Conservation (phyloP, 2,113 vertebrate species). For the Sturnus vulgaris region DNA sequence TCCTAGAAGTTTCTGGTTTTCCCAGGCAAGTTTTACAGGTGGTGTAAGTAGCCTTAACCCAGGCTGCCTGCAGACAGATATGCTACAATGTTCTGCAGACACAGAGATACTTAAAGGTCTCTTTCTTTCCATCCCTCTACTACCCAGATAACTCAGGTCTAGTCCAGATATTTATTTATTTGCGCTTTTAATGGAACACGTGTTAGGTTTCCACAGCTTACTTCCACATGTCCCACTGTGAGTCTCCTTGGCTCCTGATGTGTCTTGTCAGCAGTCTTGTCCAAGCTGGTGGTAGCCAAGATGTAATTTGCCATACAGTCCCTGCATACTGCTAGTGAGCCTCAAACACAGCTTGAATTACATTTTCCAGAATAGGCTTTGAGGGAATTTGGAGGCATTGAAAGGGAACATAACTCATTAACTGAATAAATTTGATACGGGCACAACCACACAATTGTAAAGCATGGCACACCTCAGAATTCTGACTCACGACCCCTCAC, state of each 20-base stretch:
- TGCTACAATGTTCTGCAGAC: background rate
- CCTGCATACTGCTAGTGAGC: background rate
- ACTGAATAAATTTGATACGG: background rate
- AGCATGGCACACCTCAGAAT: background rate
- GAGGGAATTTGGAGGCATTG: background rate
- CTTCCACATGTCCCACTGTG: background rate
- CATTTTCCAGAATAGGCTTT: background rate
- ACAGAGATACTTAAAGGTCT: background rate
- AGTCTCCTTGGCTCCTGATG: background rate
- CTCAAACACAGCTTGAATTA: background rate
- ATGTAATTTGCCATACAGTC: background rate
- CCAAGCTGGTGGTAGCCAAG: background rate
- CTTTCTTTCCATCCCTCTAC: background rate
- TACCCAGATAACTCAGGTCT: background rate
- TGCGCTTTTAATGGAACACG: background rate
- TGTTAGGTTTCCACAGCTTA: background rate
- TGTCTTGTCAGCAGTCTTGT: background rate
- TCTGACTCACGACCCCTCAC: fast-evolving
- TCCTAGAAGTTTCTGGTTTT: background rate
- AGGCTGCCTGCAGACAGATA: background rate
- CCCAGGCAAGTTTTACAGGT: background rate
- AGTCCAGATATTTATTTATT: background rate
- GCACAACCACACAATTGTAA: fast-evolving
- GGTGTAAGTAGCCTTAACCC: background rate
- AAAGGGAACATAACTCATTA: background rate